Evolutionary conservation across 2,113 vertebrate genomes (phyloP).

Genomic region (Pachyramphus minor): DNA sequence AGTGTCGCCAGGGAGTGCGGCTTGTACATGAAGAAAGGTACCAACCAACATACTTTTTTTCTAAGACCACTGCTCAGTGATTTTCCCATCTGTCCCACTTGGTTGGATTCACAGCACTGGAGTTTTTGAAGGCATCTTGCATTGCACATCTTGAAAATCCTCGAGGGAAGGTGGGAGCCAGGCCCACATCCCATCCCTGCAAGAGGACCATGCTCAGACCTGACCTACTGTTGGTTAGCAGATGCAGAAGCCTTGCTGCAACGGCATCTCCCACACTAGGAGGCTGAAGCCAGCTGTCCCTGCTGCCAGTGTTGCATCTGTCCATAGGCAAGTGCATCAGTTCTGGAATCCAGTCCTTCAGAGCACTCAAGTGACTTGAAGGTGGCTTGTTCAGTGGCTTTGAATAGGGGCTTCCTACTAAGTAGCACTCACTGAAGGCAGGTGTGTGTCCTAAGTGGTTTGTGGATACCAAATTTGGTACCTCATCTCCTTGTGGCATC

Average conservation of each 20-base stretch:
- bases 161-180: background rate
- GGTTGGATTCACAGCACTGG: background rate
- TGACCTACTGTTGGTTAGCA: background rate
- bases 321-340: fast-evolving
- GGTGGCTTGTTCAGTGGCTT: background rate
- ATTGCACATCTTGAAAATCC: background rate
- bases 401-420: background rate
- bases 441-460: background rate
- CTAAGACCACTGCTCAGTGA: fast-evolving
- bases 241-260: background rate
- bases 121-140: background rate
- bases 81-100: background rate
- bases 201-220: background rate
- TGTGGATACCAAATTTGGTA: background rate
- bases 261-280: background rate
- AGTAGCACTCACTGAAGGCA: background rate
- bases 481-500: background rate
- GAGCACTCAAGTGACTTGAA: background rate
- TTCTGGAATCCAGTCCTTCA: background rate
- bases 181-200: background rate
- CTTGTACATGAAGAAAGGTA: background rate
- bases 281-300: background rate
- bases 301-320: background rate
- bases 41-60: too few relatives aligned
- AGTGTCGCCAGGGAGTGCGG: background rate